A percentile compares a stretch with the other conserved stretches of the same genome.
Evolutionary conservation across 2,888 invertebrate species (phyloP).

Genomic region (Dryadula phaetusa): DNA sequence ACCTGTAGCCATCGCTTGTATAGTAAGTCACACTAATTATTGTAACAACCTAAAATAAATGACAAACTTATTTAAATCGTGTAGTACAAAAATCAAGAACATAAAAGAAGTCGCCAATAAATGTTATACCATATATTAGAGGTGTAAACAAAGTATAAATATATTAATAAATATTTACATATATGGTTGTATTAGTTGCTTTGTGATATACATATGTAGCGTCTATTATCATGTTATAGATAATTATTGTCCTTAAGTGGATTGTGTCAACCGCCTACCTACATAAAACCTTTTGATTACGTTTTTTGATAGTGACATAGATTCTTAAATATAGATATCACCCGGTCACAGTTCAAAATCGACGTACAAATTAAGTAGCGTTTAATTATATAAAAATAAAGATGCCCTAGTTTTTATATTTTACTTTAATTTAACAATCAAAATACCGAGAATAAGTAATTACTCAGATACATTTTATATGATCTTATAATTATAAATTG

Average conservation of each 20-base stretch:
- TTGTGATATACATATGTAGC: not conserved
- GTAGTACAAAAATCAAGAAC: too few species aligned
- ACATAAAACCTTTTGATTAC: constrained; percentile 18
- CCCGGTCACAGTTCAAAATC: constrained; percentile 25
- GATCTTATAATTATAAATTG: too few species aligned
- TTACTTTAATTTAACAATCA: too few species aligned
- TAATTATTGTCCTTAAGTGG: not conserved
- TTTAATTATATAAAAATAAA: not conserved
- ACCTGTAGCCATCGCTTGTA: too few species aligned
- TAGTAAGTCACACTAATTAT: too few species aligned
- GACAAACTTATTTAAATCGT: too few species aligned
- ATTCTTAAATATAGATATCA: constrained; percentile 18
- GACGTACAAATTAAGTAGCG: constrained; percentile 24
- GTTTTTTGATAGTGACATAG: constrained; percentile 14
- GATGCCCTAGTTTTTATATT: not conserved
- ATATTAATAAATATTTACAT: not conserved
- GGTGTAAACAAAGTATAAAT: not conserved
- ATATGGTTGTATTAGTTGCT: not conserved
- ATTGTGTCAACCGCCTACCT: constrained; percentile 12
- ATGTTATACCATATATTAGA: not conserved
- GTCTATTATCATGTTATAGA: constrained; percentile 14
- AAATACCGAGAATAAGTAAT: not conserved
- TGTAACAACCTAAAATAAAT: too few species aligned
- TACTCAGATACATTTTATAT: not conserved
- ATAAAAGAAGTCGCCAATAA: not conserved